Percentiles rank a stretch among this genome's conserved stretches.
These are phyloP conservation scores for Clarias fuscus DNA, from an alignment of 2,797 vertebrate genomes.

Conservation along the genomic window DNA sequence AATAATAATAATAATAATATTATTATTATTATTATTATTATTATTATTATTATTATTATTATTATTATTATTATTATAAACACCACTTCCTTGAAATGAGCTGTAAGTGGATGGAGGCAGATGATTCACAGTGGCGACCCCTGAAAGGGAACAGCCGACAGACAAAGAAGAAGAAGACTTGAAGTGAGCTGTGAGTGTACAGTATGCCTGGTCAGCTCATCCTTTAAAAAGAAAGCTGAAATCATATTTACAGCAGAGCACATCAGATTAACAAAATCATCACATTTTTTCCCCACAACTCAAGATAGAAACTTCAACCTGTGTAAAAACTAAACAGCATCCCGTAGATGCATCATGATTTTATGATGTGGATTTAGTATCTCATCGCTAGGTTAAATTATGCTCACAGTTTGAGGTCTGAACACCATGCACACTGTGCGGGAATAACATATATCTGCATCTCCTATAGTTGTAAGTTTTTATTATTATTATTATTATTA, in stretches of 20 bases:
- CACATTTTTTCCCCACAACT: not conserved
- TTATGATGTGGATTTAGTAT: not conserved
- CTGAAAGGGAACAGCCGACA: too few species aligned
- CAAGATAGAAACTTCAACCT: not conserved
- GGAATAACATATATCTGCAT: not conserved
- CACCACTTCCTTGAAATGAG: not conserved
- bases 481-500: too few species aligned
- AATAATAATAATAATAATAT: not conserved
- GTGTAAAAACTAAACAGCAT: not conserved
- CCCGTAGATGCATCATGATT: not conserved
- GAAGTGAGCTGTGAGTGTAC: not conserved
- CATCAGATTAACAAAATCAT: not conserved
- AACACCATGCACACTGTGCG: not conserved
- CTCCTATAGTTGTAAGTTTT: not conserved
- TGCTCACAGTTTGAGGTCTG: not conserved
- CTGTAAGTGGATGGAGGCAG: not conserved
- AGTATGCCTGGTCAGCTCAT: not conserved
- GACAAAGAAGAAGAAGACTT: too few species aligned
- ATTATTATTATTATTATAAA: not conserved
- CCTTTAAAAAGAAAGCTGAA: not conserved
- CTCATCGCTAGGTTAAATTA: not conserved
- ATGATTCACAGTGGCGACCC: too few species aligned
- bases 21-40: too few species aligned
- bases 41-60: too few species aligned
- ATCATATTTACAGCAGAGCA: not conserved